Evolutionary conservation across 92 coral and sea anemone genomes (phyloP).

Genomic region (Porites evermanni): DNA sequence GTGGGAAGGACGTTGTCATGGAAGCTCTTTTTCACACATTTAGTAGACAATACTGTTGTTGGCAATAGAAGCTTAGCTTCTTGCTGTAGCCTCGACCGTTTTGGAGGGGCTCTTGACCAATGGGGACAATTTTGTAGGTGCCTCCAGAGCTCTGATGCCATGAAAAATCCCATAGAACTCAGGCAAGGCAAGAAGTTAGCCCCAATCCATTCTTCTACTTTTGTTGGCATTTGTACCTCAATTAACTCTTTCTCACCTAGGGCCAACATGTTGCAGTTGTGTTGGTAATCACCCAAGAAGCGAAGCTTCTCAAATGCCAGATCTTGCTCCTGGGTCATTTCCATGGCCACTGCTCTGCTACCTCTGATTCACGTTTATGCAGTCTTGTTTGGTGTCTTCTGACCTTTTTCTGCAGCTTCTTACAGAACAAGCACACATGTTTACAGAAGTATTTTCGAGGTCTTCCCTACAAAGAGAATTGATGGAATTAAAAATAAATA

Average conservation of each 20-base stretch:
- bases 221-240: constrained; percentile 38
- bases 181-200: constrained; percentile 35
- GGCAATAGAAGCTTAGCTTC: constrained; percentile 12
- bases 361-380: constrained; percentile 48
- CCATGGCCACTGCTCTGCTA: constrained; percentile 28
- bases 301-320: background rate
- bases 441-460: background rate
- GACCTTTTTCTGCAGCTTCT: background rate
- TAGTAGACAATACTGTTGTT: background rate
- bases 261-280: background rate
- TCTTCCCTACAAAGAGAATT: background rate
- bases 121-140: background rate
- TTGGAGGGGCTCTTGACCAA: background rate
- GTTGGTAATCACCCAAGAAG: constrained; percentile 1
- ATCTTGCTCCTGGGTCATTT: background rate
- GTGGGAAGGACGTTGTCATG: background rate
- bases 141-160: constrained; percentile 45
- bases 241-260: constrained; percentile 51
- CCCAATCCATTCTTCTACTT: background rate
- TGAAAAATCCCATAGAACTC: constrained; percentile 54
- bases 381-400: constrained; percentile 31
- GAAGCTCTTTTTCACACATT: background rate
- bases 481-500: too few relatives aligned
- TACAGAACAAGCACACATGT: background rate
- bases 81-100: background rate